Conservation (phyloP, 2,113 vertebrate genomes). For the Daboia siamensis region DNA sequence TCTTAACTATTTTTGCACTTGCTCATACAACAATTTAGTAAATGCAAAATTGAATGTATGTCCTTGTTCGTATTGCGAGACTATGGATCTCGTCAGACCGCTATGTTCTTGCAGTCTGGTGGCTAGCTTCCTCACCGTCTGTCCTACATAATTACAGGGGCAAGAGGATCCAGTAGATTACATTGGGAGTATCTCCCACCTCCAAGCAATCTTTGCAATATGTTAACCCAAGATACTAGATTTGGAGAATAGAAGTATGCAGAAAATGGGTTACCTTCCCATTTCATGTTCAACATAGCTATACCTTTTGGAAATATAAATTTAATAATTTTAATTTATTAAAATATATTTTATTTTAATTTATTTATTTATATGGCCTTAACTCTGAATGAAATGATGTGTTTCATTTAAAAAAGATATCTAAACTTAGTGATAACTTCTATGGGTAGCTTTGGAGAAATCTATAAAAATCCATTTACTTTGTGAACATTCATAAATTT, state of each 20-base stretch:
- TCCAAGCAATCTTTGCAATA: too few relatives aligned
- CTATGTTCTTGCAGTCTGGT: too few relatives aligned
- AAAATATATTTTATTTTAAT: background rate
- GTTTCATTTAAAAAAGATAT: background rate
- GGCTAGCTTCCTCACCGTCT: too few relatives aligned
- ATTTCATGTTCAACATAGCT: background rate
- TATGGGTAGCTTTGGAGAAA: background rate
- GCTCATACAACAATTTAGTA: background rate
- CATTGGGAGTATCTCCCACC: too few relatives aligned
- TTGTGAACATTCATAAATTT: background rate
- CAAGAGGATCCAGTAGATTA: too few relatives aligned
- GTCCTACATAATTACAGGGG: too few relatives aligned
- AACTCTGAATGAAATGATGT: background rate
- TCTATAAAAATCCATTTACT: background rate
- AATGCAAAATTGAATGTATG: background rate
- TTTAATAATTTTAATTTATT: background rate
- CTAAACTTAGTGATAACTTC: background rate
- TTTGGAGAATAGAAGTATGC: background rate
- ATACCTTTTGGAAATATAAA: background rate
- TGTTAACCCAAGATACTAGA: background rate
- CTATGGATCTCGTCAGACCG: too few relatives aligned
- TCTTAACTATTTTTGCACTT: background rate
- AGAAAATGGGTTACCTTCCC: slow-evolving; percentile 15
- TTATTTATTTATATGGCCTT: background rate
- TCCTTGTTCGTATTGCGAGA: background rate